Conservation (phyloP, 2,888 invertebrate species). For the Mythimna pallens region DNA sequence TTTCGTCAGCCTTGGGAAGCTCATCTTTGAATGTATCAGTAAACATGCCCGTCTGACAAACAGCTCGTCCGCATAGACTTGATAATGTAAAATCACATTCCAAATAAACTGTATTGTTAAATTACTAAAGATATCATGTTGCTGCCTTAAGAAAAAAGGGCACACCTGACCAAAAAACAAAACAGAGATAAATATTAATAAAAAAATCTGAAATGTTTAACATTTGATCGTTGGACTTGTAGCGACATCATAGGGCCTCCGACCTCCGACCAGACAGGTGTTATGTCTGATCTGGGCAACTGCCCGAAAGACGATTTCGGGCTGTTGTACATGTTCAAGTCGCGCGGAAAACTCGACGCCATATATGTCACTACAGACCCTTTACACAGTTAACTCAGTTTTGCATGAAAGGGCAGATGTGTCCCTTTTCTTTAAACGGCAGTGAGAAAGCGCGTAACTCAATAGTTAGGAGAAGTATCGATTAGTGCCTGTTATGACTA, state of each 20-base stretch:
- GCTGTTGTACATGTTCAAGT: too few relatives aligned
- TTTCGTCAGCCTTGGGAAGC: background rate
- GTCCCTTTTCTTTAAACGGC: background rate
- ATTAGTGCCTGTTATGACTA: slow-evolving; percentile 62
- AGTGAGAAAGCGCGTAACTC: slow-evolving; percentile 9
- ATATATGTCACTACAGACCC: too few relatives aligned
- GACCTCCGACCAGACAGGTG: too few relatives aligned
- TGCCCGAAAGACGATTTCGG: too few relatives aligned
- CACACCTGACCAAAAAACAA: background rate
- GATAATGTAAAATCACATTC: slow-evolving; percentile 14
- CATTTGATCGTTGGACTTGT: background rate
- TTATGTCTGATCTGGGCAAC: too few relatives aligned
- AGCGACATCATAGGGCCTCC: too few relatives aligned
- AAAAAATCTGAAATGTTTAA: background rate
- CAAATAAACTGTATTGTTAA: slow-evolving; percentile 5
- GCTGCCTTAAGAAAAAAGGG: background rate
- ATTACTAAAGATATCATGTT: slow-evolving; percentile 16
- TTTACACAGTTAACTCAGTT: background rate
- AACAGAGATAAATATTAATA: background rate
- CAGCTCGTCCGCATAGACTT: slow-evolving; percentile 57
- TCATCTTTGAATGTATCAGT: slow-evolving; percentile 15
- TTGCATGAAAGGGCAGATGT: background rate
- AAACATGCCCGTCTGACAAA: slow-evolving; percentile 19
- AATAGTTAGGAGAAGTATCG: slow-evolving; percentile 22
- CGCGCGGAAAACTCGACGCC: too few relatives aligned